phyloP scores from a whole-genome alignment of 2,888 invertebrate genomes.

The Ophion obscuratus region DNA sequence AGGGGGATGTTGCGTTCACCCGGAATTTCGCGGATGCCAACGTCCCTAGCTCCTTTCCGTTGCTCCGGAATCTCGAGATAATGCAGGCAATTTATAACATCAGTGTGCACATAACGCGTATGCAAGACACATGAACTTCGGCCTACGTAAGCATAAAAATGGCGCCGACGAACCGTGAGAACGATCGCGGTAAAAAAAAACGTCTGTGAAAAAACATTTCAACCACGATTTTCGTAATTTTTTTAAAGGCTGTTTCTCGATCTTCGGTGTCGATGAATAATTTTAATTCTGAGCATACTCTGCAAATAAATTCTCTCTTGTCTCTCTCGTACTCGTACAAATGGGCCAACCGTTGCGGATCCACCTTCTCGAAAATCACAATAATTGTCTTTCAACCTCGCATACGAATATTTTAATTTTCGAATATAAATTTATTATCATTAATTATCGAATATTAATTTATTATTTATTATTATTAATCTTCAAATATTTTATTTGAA shows the following conservation, averaged over 20 bases:
- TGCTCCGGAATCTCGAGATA: constrained; percentile 44
- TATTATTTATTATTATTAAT: no score
- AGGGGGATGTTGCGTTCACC: constrained; percentile 15
- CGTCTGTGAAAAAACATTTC: not conserved
- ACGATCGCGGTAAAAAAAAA: not conserved
- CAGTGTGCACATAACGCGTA: constrained; percentile 21
- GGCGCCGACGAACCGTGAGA: constrained; percentile 21
- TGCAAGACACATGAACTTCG: constrained; percentile 7
- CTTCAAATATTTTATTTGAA: no score
- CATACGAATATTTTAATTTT: no score
- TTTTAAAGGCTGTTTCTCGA: not conserved
- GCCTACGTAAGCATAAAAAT: constrained; percentile 19
- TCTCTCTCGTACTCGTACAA: no score
- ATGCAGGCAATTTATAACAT: constrained; percentile 46
- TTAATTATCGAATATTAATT: no score
- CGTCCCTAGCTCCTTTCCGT: constrained; percentile 35
- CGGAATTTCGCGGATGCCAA: constrained; percentile 49
- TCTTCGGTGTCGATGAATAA: no score
- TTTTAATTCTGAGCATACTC: no score
- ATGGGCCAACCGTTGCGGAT: no score
- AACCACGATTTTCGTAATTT: not conserved
- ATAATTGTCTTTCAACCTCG: no score
- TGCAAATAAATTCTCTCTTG: no score
- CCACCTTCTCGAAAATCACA: no score
- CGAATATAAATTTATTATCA: no score